Evolutionary conservation across 1,140 invertebrate species (phyloP).

Genomic region (Oscheius sp.): DNA sequence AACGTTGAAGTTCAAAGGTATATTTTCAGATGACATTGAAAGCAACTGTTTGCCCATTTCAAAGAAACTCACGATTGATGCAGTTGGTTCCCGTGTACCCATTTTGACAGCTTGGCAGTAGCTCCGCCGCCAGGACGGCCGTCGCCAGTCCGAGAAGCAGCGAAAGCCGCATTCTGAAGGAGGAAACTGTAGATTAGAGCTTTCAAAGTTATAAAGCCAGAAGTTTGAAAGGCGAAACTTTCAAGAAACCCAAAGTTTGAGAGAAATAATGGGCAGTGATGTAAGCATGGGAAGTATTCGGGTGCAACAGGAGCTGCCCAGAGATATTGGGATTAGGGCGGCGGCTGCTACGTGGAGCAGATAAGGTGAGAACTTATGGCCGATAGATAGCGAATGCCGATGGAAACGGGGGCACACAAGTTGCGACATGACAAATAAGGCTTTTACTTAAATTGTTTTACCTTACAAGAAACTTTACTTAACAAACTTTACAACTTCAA

Average conservation of each 20-base stretch:
- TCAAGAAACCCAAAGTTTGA: no score
- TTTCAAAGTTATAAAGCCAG: background rate
- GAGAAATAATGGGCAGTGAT: no score
- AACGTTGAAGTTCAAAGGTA: no score
- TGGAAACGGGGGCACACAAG: no score
- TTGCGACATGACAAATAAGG: no score
- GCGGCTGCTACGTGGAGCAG: background rate
- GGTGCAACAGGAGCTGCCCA: background rate
- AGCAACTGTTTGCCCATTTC: background rate
- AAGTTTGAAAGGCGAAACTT: background rate
- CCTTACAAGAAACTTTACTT: no score
- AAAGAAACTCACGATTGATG: background rate
- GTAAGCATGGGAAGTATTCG: no score
- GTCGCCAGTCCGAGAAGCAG: background rate
- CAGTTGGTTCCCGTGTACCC: background rate
- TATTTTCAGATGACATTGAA: no score
- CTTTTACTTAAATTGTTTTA: no score
- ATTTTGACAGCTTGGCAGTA: background rate
- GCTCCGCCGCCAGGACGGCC: background rate
- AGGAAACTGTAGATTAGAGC: background rate
- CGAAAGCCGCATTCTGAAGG: conserved; percentile 1
- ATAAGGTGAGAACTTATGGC: background rate
- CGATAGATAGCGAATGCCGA: no score
- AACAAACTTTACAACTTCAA: no score
- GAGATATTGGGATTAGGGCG: conserved; percentile 8